These are phyloP conservation scores for Agraylea sexmaculata DNA, from an alignment of 1,140 invertebrate genomes.

Conservation along the genomic window DNA sequence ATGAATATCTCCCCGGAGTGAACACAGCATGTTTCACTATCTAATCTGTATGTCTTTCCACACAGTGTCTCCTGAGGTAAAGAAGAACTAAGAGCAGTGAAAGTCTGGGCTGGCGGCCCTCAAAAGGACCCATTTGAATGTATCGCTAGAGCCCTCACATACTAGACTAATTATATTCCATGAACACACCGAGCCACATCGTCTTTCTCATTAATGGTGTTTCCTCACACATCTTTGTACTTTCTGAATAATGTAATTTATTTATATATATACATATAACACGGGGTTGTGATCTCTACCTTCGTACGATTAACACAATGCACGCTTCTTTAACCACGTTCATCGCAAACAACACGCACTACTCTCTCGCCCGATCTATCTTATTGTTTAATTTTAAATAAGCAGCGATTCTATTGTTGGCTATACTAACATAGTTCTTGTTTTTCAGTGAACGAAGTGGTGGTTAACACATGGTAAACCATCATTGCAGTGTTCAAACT, in stretches of 20 bases:
- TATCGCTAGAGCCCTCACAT: conserved; percentile 31
- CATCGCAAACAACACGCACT: conserved; percentile 27
- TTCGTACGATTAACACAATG: conserved; percentile 26
- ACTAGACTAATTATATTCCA: conserved; percentile 39
- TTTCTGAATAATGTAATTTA: no score
- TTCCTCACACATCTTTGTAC: no score
- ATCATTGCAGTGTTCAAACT: conserved; percentile 36
- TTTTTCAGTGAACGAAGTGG: conserved; percentile 47
- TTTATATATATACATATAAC: conserved; percentile 36
- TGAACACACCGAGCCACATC: conserved; percentile 41
- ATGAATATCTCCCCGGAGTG: no score
- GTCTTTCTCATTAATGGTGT: conserved; percentile 40
- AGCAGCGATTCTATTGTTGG: conserved; percentile 8
- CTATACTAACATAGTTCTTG: conserved; percentile 30
- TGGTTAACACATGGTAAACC: conserved; percentile 47
- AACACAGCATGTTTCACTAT: conserved; percentile 14
- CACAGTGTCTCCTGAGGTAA: conserved; percentile 15
- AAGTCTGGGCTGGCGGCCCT: conserved; percentile 12
- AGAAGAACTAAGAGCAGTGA: conserved; percentile 10
- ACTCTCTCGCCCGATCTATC: not conserved
- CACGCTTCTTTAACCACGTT: conserved; percentile 29
- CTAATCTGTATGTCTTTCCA: conserved; percentile 19
- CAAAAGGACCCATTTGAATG: conserved; percentile 35
- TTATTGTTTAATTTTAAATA: conserved; percentile 9
- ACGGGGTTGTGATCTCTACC: conserved; percentile 36